Evolutionary conservation across 92 coral and sea anemone species (phyloP).

Genomic region (Pocillopora grandis): DNA sequence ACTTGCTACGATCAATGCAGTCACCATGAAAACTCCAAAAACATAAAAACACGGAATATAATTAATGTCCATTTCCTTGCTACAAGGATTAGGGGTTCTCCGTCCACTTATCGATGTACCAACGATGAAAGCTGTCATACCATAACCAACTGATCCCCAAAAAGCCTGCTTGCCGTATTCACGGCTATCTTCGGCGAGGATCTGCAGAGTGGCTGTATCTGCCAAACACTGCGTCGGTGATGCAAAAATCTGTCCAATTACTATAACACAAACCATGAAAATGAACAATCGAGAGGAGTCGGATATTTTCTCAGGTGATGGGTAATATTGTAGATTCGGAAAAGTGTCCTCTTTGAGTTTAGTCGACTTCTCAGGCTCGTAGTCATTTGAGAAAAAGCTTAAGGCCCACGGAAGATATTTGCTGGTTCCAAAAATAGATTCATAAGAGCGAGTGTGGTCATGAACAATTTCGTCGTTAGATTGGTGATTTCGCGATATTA

Average conservation of each 20-base stretch:
- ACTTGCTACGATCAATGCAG: constrained; percentile 84
- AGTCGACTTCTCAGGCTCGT: constrained; percentile 73
- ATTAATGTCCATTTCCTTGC: constrained; percentile 82
- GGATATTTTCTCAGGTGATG: constrained; percentile 78
- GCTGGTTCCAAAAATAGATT: constrained; percentile 53
- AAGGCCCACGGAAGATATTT: constrained; percentile 88
- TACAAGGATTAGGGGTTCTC: constrained; percentile 85
- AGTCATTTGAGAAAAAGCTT: constrained; percentile 66
- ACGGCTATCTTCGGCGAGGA: constrained; percentile 87
- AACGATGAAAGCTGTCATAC: constrained; percentile 85
- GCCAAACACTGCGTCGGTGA: constrained; percentile 96
- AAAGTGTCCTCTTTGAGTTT: constrained; percentile 75
- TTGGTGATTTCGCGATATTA: constrained; percentile 28
- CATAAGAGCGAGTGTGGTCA: constrained; percentile 50
- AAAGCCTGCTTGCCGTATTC: constrained; percentile 98
- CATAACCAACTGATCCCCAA: constrained; percentile 98
- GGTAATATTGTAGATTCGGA: constrained; percentile 70
- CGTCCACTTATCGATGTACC: constrained; percentile 89
- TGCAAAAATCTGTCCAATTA: constrained; percentile 82
- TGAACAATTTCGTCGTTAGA: constrained; percentile 36
- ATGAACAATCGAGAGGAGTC: constrained; percentile 81
- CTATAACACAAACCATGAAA: constrained; percentile 71
- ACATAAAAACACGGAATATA: constrained; percentile 91
- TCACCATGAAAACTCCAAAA: constrained; percentile 77
- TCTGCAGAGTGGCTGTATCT: constrained; percentile 96